A percentile compares a stretch with the other conserved stretches of the same genome.
These are phyloP conservation scores for Stenopsyche tienmushanensis DNA, from an alignment of 1,140 invertebrate genomes.

Conservation along the genomic window DNA sequence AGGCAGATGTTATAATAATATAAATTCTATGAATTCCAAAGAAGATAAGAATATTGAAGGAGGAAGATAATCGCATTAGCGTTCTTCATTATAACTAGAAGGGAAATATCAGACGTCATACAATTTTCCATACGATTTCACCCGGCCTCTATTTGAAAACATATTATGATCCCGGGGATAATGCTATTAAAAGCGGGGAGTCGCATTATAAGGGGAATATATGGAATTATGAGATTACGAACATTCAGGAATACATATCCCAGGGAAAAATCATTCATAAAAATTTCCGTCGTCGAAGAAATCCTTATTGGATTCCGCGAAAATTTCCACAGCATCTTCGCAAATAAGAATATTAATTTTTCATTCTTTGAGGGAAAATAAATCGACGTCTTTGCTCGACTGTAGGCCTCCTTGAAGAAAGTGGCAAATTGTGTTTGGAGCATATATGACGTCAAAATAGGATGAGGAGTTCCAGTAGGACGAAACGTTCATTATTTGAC, in stretches of 20 bases:
- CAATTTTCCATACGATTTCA: conserved; percentile 41
- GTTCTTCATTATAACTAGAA: conserved; percentile 31
- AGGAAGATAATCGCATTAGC: conserved; percentile 35
- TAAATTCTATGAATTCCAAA: conserved; percentile 38
- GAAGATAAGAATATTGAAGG: conserved; percentile 29
- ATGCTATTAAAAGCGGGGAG: conserved; percentile 17
- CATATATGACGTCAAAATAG: conserved; percentile 20
- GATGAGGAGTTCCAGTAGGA: conserved; percentile 1
- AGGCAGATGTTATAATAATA: no score
- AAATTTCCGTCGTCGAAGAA: no score
- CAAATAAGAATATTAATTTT: no score
- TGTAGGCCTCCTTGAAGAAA: conserved; percentile 1
- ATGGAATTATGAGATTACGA: conserved; percentile 22
- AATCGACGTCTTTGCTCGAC: no score
- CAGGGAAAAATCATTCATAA: no score
- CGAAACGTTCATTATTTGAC: conserved; percentile 24
- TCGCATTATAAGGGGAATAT: conserved; percentile 3
- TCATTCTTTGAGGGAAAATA: no score
- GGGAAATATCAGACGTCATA: conserved; percentile 27
- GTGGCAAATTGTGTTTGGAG: conserved; percentile 22
- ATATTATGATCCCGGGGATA: conserved; percentile 27
- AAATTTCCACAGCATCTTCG: no score
- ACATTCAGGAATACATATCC: no score
- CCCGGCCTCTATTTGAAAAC: conserved; percentile 23
- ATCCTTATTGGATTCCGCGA: no score